These are phyloP conservation scores for Palloptera scutellata DNA, from an alignment of 2,888 invertebrate genomes.

Conservation along the genomic window DNA sequence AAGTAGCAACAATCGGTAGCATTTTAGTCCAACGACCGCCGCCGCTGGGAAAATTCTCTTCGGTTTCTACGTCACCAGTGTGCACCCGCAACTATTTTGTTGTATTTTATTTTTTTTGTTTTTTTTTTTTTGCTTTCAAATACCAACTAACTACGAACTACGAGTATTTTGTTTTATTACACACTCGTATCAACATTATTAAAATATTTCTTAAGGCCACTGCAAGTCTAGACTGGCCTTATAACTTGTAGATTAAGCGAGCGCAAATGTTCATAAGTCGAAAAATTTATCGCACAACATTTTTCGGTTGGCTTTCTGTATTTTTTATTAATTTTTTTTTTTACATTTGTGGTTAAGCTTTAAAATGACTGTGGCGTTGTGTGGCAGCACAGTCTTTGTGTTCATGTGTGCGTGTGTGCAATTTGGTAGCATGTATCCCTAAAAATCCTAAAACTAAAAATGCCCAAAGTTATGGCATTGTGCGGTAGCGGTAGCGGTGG, in stretches of 20 bases:
- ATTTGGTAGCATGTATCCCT: too few relatives aligned
- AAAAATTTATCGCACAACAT: too few relatives aligned
- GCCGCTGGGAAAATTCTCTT: slow-evolving; percentile 29
- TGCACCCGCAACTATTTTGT: slow-evolving; percentile 33
- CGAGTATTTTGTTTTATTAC: slow-evolving; percentile 36
- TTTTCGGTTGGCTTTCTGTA: too few relatives aligned
- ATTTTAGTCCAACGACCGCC: slow-evolving; percentile 11
- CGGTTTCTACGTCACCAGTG: background rate
- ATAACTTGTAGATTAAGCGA: too few relatives aligned
- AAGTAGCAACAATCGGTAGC: background rate
- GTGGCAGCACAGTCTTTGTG: too few relatives aligned
- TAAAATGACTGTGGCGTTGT: too few relatives aligned
- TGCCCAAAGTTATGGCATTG: background rate
- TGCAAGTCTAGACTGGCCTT: slow-evolving; percentile 14
- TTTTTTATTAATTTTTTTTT: too few relatives aligned
- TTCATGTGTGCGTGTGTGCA: too few relatives aligned
- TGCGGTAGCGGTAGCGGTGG: background rate
- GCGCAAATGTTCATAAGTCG: too few relatives aligned
- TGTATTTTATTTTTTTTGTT: slow-evolving; percentile 34
- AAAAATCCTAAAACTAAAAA: background rate
- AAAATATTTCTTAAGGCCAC: slow-evolving; percentile 33
- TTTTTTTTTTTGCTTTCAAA: slow-evolving; percentile 50
- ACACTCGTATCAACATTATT: slow-evolving; percentile 29
- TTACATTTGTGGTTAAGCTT: too few relatives aligned
- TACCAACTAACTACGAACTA: slow-evolving; percentile 22